Evolutionary conservation across 2,797 vertebrate genomes (phyloP), one percentile per base, ranked within the genome.

Genomic region (Poeciliopsis gracilis): DNA sequence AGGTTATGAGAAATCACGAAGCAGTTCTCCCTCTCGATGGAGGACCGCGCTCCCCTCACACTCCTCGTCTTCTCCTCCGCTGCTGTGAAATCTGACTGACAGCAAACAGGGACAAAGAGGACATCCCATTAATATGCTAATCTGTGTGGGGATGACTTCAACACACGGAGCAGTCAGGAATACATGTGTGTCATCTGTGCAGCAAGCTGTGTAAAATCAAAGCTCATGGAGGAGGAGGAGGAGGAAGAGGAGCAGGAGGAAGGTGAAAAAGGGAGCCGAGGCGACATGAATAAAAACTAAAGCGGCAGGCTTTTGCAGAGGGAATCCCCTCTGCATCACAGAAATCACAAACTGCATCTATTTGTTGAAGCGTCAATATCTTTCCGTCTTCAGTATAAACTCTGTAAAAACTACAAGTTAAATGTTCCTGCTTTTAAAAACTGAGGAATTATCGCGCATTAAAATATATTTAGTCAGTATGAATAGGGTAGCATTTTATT

Each of bases 111-210:
- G 84, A 91, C 86, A 90, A 90, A 90, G 89, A 90, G 75, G 90
- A 91, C 90, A 83, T 77, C 72, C 77, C 83, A 92, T 94, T 92
- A 93, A 90, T 91, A 94, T 93, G 93, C 87, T 91, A 92, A 94
- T 93, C 86, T 79, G 82, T 78, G 89, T 86, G 28, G 83, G 86
- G 84, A 88, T 78, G 89, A 92, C 89, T 91, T 86, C 81, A 76
- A 82, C 83, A 83, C 38, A 13, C 8, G 0, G 73, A 80, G 84
- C 85, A 69, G 77, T 82, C 82, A 83, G 82, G 84, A 87, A 89
- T 89, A 88, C 78, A 82, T 59, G 78, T 46, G 76, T 89, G 86
- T 72, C 74, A 82, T 69, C 82, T 80, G 80, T 59, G 85, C 79
- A 76, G 78, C 75, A 78, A 7, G 36, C 78, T 76, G 77, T 76